Percentiles rank a stretch among this genome's conserved stretches.
These are phyloP conservation scores for Opisthograptis luteolata DNA, from an alignment of 2,888 invertebrate species.

Conservation along the genomic window DNA sequence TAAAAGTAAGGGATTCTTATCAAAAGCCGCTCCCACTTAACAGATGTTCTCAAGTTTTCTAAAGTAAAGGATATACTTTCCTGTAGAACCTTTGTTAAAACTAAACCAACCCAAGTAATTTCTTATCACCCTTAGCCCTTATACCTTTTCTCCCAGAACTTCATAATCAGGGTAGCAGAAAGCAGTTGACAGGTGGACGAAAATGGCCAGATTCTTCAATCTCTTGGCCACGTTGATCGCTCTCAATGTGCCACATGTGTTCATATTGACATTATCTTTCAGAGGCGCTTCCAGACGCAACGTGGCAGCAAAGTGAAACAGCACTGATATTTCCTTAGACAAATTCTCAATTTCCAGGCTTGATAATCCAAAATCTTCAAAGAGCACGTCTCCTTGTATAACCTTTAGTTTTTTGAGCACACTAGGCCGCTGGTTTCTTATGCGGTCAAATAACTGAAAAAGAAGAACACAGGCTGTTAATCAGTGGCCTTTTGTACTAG, in stretches of 20 bases:
- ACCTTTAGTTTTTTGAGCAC: constrained; percentile 89
- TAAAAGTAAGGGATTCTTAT: too few relatives aligned
- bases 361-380: constrained; percentile 85
- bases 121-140: too few relatives aligned
- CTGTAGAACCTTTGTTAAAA: too few relatives aligned
- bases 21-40: too few relatives aligned
- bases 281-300: constrained; percentile 94
- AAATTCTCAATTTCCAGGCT: constrained; percentile 84
- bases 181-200: constrained; percentile 96
- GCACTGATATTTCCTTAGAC: constrained; percentile 88
- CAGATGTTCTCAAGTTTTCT: too few relatives aligned
- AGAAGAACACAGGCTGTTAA: not conserved
- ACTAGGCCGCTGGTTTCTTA: constrained; percentile 86
- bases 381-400: constrained; percentile 89
- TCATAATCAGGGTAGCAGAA: constrained; percentile 96
- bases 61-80: too few relatives aligned
- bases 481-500: too few relatives aligned
- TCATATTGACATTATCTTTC: constrained; percentile 94
- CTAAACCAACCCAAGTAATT: too few relatives aligned
- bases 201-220: constrained; percentile 89
- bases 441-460: constrained; percentile 87
- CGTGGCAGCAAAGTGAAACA: constrained; percentile 97
- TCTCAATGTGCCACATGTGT: constrained; percentile 93
- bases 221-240: constrained; percentile 90
- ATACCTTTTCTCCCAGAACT: constrained; percentile 70